Evolutionary conservation across 2,888 invertebrate species (phyloP).

Genomic region (Conistra vaccinii): DNA sequence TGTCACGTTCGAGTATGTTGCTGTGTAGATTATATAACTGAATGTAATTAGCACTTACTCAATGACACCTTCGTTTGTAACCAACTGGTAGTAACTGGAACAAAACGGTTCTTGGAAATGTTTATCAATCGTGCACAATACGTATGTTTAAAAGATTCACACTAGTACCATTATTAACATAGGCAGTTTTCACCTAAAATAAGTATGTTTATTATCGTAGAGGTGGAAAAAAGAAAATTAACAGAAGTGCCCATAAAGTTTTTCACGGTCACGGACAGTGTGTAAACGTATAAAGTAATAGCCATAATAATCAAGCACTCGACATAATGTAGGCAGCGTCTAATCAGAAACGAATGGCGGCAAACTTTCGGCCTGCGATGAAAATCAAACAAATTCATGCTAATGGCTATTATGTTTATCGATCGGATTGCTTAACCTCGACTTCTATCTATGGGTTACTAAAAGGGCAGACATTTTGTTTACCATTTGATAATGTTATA

Average conservation of each 20-base stretch:
- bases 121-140: conserved; percentile 17
- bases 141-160: conserved; percentile 27
- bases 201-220: neutral
- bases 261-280: conserved; percentile 20
- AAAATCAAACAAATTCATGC: conserved; percentile 32
- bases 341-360: conserved; percentile 29
- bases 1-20: neutral
- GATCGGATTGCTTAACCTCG: conserved; percentile 36
- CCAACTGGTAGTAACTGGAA: conserved; percentile 29
- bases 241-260: conserved; percentile 22
- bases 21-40: neutral
- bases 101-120: conserved; percentile 24
- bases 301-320: conserved; percentile 22
- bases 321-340: conserved; percentile 35
- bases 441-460: conserved; percentile 31
- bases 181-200: conserved; percentile 10
- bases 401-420: conserved; percentile 48
- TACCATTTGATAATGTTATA: conserved; percentile 11
- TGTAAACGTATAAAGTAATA: conserved; percentile 33
- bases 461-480: conserved; percentile 5
- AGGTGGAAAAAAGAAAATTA: conserved; percentile 19
- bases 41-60: conserved; percentile 25
- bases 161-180: conserved; percentile 1
- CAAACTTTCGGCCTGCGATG: conserved; percentile 7
- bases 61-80: conserved; percentile 19